Conservation (phyloP, 2,113 vertebrate species). For the Neoarius graeffei region DNA sequence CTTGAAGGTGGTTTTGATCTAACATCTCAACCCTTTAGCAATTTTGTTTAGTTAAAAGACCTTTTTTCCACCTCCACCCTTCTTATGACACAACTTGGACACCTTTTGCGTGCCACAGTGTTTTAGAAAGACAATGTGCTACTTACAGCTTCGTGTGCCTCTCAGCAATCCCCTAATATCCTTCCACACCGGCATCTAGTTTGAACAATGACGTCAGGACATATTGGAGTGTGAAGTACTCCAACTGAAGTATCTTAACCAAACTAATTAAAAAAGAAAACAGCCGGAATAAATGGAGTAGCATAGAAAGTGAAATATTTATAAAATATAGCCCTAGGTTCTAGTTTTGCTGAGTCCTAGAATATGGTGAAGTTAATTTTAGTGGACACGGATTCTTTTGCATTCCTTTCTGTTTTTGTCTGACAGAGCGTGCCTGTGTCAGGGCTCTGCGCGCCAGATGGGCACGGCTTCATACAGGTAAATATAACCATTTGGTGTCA, state of each 20-base stretch:
- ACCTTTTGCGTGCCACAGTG: not conserved
- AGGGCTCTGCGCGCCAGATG: conserved; percentile 9
- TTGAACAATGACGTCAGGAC: not conserved
- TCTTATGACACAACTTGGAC: not conserved
- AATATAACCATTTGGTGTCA: conserved; percentile 7
- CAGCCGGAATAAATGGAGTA: not conserved
- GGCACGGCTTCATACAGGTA: conserved; percentile 3
- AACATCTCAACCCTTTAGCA: not conserved
- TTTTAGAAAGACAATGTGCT: not conserved
- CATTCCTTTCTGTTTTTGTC: conserved; percentile 3
- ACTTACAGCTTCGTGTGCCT: not conserved
- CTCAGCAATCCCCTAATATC: not conserved
- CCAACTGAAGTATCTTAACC: not conserved
- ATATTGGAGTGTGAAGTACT: not conserved
- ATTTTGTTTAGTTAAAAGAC: not conserved
- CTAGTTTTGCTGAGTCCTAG: not conserved
- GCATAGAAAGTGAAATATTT: not conserved
- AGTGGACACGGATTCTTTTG: not conserved
- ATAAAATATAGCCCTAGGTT: not conserved
- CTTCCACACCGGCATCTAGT: not conserved
- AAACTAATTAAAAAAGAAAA: not conserved
- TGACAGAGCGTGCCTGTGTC: conserved; percentile 7
- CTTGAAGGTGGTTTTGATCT: conserved; percentile 15
- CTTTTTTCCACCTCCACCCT: not conserved
- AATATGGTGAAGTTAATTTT: not conserved